Evolutionary conservation across 1,140 invertebrate genomes (phyloP).

Genomic region (Cotesia typhae): DNA sequence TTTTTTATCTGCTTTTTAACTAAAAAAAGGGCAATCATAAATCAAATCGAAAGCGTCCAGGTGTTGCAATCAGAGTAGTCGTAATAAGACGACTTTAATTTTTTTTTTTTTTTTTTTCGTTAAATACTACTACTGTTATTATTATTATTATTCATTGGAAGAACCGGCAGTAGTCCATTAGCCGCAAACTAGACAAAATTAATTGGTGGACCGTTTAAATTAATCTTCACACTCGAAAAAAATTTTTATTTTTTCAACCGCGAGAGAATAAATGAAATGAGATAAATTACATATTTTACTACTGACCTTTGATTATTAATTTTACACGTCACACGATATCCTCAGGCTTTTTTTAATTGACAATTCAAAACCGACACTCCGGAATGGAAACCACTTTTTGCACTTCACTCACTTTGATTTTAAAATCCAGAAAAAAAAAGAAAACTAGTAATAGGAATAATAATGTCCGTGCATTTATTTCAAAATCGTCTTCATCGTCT

Average conservation of each 20-base stretch:
- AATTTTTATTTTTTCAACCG: constrained; percentile 12
- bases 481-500: no score
- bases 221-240: constrained; percentile 21
- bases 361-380: no score
- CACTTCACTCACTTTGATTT: no score
- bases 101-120: neutral
- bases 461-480: no score
- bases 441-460: no score
- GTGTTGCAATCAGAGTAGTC: constrained; percentile 12
- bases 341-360: neutral
- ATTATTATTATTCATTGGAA: neutral
- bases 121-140: neutral
- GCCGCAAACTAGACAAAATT: constrained; percentile 31
- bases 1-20: no score
- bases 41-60: constrained; percentile 21
- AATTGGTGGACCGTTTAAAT: constrained; percentile 27
- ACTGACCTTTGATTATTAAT: constrained; percentile 23
- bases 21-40: constrained; percentile 18
- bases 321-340: neutral
- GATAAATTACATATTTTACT: constrained; percentile 4
- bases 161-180: constrained; percentile 20
- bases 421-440: no score
- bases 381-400: no score
- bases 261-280: neutral
- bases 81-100: constrained; percentile 4